Percentiles rank a stretch among this genome's conserved stretches.
Conservation (phyloP, 2,113 vertebrate genomes). For the cat (Felis catus) region F.catus_Fca126_mat1.0 CM031419.1:46801001-46801500, state of each 20-base stretch:
- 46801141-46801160: neutral
- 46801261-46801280: neutral
- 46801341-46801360: neutral
- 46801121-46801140: neutral
- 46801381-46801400: neutral
- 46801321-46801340: neutral
- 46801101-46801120: too few species aligned
- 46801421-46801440: neutral
- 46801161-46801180: neutral
- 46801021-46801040: neutral
- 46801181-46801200: neutral
- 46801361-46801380: rapidly evolving
- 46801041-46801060: neutral
- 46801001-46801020: neutral
- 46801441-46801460: neutral
- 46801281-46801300: neutral
- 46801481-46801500: neutral
- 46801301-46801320: too few species aligned
- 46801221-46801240: neutral
- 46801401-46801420: neutral
- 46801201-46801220: neutral
- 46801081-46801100: neutral
- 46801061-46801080: neutral
- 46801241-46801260: rapidly evolving
- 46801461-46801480: neutral